Evolutionary conservation across 2,797 vertebrate genomes (phyloP).

Genomic region (Menidia menidia): DNA sequence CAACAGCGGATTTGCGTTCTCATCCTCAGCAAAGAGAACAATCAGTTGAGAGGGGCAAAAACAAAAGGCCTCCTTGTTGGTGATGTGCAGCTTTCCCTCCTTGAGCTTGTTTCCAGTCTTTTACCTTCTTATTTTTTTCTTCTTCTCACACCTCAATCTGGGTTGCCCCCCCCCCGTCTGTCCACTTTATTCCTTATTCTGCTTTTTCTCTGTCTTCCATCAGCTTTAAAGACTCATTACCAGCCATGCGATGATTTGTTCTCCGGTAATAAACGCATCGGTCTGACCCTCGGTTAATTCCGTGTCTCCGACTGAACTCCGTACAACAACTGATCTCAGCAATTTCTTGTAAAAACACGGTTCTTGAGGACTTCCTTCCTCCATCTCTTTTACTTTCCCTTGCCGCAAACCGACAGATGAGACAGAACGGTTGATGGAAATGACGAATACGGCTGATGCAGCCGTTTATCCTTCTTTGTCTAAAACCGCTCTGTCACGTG

Average conservation of each 20-base stretch:
- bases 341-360: constrained; percentile 48
- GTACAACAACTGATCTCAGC: constrained; percentile 48
- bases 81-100: constrained; percentile 64
- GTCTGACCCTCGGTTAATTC: constrained; percentile 51
- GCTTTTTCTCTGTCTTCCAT: constrained; percentile 37
- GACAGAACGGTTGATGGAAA: constrained; percentile 62
- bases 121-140: constrained; percentile 26
- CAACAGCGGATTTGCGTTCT: constrained; percentile 77
- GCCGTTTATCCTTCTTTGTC: constrained; percentile 58
- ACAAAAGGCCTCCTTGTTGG: constrained; percentile 76
- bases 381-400: constrained; percentile 35
- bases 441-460: constrained; percentile 62
- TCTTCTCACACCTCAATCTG: constrained; percentile 32
- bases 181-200: constrained; percentile 26
- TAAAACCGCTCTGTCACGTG: constrained; percentile 65
- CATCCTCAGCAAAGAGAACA: constrained; percentile 76
- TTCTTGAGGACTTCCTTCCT: constrained; percentile 36
- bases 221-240: constrained; percentile 65
- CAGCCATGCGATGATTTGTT: constrained; percentile 62
- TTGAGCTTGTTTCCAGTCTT: constrained; percentile 54
- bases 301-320: constrained; percentile 46
- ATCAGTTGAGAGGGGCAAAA: constrained; percentile 68
- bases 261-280: constrained; percentile 56
- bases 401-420: constrained; percentile 46
- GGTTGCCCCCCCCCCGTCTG: constrained; percentile 48